phyloP scores from a whole-genome alignment of 92 coral and sea anemone species.

The Umimayanthus kanabou region DNA sequence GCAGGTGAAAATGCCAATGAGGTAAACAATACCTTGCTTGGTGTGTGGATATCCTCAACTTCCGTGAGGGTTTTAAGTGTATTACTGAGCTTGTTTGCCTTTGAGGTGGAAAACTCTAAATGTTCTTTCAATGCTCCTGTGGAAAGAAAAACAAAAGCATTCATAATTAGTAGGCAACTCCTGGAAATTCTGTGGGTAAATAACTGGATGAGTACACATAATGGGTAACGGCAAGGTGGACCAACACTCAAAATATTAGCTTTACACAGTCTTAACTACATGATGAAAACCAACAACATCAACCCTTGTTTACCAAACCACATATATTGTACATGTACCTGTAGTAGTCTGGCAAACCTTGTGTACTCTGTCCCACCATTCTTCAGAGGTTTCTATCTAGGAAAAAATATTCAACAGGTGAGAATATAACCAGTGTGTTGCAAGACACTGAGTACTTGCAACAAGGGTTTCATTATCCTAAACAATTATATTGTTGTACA shows the following conservation, averaged over 20 bases:
- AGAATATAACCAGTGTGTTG: too few relatives aligned
- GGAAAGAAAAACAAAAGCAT: neutral
- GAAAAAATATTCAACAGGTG: neutral
- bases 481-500: too few relatives aligned
- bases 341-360: conserved; percentile 48
- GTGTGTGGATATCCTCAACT: conserved; percentile 9
- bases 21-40: neutral
- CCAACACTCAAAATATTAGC: too few relatives aligned
- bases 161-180: neutral
- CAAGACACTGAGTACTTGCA: too few relatives aligned
- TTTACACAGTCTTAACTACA: neutral
- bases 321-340: conserved; percentile 38
- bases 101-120: conserved; percentile 26
- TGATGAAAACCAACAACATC: too few relatives aligned
- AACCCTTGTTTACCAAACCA: neutral
- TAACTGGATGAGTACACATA: neutral
- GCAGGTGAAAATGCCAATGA: neutral
- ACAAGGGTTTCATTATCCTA: too few relatives aligned
- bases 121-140: conserved; percentile 27
- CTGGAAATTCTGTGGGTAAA: neutral
- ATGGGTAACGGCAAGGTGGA: neutral
- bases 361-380: conserved; percentile 49
- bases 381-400: conserved; percentile 62
- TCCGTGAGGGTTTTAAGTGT: conserved; percentile 15
- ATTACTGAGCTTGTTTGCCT: conserved; percentile 19